Percentiles rank a stretch among this genome's conserved stretches.
Conservation (phyloP, 53 echinoderm and acorn worm species). For the Henricia sp. region DNA sequence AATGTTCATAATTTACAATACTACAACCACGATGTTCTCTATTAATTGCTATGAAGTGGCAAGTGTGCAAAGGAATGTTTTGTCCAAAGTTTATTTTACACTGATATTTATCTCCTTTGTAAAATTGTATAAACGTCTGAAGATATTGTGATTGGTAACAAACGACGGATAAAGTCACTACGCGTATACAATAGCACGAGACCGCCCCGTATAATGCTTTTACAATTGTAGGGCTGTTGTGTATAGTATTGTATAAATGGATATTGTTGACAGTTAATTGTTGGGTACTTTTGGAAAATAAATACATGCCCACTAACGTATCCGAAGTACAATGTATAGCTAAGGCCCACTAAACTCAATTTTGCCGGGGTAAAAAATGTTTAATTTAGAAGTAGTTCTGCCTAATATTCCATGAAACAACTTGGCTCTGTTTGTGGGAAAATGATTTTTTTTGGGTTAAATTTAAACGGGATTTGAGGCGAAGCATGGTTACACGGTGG, state of each 20-base stretch:
- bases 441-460: too few species aligned
- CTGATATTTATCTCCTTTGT: not conserved
- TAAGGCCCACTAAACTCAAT: conserved; percentile 10
- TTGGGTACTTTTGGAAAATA: conserved; percentile 43
- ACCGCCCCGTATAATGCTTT: conserved; percentile 40
- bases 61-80: too few species aligned
- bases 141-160: not conserved
- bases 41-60: too few species aligned
- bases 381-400: too few species aligned
- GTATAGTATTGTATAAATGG: conserved; percentile 55
- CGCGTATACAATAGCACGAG: conserved; percentile 4
- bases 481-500: too few species aligned
- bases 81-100: too few species aligned
- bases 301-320: conserved; percentile 47
- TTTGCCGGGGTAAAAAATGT: not conserved
- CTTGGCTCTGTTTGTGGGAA: too few species aligned
- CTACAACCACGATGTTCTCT: too few species aligned
- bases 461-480: too few species aligned
- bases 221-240: conserved; percentile 25
- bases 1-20: too few species aligned
- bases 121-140: not conserved
- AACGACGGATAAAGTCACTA: conserved; percentile 56
- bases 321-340: not conserved
- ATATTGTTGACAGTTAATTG: conserved; percentile 61
- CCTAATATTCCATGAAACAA: too few species aligned